Evolutionary conservation across 1,140 invertebrate species (phyloP), one percentile per base, ranked within the genome.

Genomic region (Anastrepha ludens): DNA sequence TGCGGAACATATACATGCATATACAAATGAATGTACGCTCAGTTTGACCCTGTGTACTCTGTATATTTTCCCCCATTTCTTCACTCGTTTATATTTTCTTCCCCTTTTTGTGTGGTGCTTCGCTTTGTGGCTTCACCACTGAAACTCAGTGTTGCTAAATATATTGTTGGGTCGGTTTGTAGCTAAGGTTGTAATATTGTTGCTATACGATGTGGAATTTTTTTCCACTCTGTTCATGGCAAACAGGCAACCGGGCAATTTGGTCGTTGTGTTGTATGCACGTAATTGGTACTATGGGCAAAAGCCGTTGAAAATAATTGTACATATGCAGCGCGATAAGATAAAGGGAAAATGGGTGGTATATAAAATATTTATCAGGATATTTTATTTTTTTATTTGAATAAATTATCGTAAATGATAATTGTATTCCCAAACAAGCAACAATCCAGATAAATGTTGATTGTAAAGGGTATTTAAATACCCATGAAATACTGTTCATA

Each of bases 21-120:
- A 17, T n/a, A 17, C 60, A 55, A 11, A 55, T 55, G 50, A 55
- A 74, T 47, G 1, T n/a, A 29, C 29, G 29, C 29, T 29, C 29
- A 29, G 29, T 74, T 0, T 2, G 8, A 81, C 74, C 74, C 74
- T 81, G 47, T 81, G 55, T 55, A 41, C 1, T 5, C 9, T 50
- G 17, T 50, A 2, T 81, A 81, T 81, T 81, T 78, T 81, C 47
- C 47, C 74, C 74, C 74, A 81, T 81, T 81, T 55, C 47, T 55
- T 81, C 47, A 55, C 8, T 55, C 74, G 74, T 55, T 81, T 20
- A 81, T 20, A 47, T 58, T 55, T 81, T 20, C 44, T 55, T 29
- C n/a, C 74, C 74, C 74, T 55, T 81, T 81, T 81, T 55, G 47
- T 81, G 74, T 81, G 74, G 5, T 81, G 17, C 74, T 81, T 81